Conservation (phyloP, 2,797 vertebrate species). For the Malacoctenus gilli region DNA sequence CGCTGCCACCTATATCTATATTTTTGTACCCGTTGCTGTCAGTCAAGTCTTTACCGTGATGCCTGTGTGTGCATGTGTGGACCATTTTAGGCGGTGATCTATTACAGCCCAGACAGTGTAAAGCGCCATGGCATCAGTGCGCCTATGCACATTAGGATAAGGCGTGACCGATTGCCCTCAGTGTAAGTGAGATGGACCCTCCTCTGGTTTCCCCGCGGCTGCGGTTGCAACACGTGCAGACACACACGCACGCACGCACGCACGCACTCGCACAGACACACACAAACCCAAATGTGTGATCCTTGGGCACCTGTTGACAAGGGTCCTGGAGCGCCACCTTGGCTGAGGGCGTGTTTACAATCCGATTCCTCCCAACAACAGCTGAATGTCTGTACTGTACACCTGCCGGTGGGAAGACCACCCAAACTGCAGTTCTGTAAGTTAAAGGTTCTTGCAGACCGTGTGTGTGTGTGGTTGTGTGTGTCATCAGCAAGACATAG, state of each 20-base stretch:
- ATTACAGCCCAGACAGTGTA: conserved; percentile 59
- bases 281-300: conserved; percentile 62
- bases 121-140: conserved; percentile 52
- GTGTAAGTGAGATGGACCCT: conserved; percentile 63
- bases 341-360: conserved; percentile 72
- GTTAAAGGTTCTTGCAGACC: conserved; percentile 23
- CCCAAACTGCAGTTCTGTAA: conserved; percentile 49
- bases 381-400: conserved; percentile 64
- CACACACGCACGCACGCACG: conserved; percentile 23
- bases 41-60: conserved; percentile 38
- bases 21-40: conserved; percentile 56
- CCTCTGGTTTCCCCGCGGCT: conserved; percentile 41
- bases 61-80: conserved; percentile 25
- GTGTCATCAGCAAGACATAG: no score
- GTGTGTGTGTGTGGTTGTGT: conserved; percentile 4
- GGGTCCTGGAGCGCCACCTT: conserved; percentile 63
- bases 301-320: conserved; percentile 65
- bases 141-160: conserved; percentile 44
- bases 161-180: conserved; percentile 47
- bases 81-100: conserved; percentile 55
- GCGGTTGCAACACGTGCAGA: conserved; percentile 23
- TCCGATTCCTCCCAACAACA: conserved; percentile 57
- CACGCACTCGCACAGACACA: conserved; percentile 26
- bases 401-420: conserved; percentile 53
- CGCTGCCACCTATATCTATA: conserved; percentile 32